These are phyloP conservation scores for Trichonephila inaurata DNA, from an alignment of 1,140 invertebrate species.

Conservation along the genomic window DNA sequence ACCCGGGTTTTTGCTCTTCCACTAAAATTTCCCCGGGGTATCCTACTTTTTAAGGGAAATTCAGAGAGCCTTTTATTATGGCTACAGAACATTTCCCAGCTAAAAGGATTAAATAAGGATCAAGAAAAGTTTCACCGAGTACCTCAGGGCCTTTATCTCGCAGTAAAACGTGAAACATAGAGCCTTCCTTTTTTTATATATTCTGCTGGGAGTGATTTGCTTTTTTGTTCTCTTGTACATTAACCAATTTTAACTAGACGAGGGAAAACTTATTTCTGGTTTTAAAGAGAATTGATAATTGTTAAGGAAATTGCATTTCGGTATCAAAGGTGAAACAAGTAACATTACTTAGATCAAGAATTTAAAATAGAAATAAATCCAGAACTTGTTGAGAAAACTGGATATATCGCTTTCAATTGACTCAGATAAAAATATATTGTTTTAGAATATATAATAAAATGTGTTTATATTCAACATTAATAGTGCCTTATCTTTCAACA, in stretches of 20 bases:
- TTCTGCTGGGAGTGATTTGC: background rate
- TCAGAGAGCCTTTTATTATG: conserved; percentile 59
- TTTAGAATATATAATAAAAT: too few species aligned
- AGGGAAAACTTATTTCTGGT: background rate
- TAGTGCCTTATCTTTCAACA: too few species aligned
- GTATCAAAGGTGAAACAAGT: background rate
- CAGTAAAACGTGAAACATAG: conserved; percentile 28
- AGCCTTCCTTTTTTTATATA: background rate
- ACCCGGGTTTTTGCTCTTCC: background rate
- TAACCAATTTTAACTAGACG: background rate
- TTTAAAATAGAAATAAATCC: too few species aligned
- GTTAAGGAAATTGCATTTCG: background rate
- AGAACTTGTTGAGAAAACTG: too few species aligned
- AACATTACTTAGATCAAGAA: too few species aligned
- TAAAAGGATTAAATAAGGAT: conserved; percentile 64
- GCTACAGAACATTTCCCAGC: conserved; percentile 15
- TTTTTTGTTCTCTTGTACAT: background rate
- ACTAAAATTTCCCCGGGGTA: background rate
- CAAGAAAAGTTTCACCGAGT: conserved; percentile 1
- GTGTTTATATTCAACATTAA: too few species aligned
- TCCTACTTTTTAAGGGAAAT: conserved; percentile 60
- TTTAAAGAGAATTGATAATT: background rate
- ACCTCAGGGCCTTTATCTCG: conserved; percentile 34
- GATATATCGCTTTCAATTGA: too few species aligned
- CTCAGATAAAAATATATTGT: too few species aligned